These are phyloP conservation scores for Acleris sparsana DNA, from an alignment of 2,888 invertebrate species.

Conservation along the genomic window DNA sequence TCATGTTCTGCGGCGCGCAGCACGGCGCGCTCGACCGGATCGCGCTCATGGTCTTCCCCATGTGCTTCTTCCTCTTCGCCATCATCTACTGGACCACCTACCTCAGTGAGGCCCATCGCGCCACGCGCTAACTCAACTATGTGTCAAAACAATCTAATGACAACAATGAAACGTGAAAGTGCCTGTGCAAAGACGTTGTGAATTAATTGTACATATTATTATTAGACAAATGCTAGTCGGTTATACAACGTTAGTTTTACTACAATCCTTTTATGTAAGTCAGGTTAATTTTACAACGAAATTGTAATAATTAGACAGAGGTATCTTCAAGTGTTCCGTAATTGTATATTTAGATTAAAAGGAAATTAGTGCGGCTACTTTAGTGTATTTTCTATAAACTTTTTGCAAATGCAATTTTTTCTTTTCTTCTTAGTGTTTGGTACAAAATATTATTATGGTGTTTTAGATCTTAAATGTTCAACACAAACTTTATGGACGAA, in stretches of 20 bases:
- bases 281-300: constrained; percentile 37
- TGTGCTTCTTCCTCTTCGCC: constrained; percentile 83
- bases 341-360: constrained; percentile 22
- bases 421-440: too few species aligned
- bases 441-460: too few species aligned
- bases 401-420: neutral
- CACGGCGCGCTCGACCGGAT: constrained; percentile 84
- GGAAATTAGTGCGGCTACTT: neutral
- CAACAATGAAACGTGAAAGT: constrained; percentile 43
- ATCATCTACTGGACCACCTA: constrained; percentile 85
- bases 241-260: constrained; percentile 52
- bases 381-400: neutral
- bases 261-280: constrained; percentile 28
- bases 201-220: constrained; percentile 62
- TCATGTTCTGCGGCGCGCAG: constrained; percentile 85
- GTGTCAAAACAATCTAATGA: constrained; percentile 18
- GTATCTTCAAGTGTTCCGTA: constrained; percentile 35
- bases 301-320: constrained; percentile 19
- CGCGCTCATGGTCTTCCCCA: constrained; percentile 84
- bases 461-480: too few species aligned
- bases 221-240: constrained; percentile 72
- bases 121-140: constrained; percentile 45
- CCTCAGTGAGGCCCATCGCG: constrained; percentile 80
- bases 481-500: too few species aligned
- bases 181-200: constrained; percentile 51